These are phyloP conservation scores for Petrocephalus microphthalmus DNA, from an alignment of 2,113 vertebrate genomes.

Conservation along the genomic window DNA sequence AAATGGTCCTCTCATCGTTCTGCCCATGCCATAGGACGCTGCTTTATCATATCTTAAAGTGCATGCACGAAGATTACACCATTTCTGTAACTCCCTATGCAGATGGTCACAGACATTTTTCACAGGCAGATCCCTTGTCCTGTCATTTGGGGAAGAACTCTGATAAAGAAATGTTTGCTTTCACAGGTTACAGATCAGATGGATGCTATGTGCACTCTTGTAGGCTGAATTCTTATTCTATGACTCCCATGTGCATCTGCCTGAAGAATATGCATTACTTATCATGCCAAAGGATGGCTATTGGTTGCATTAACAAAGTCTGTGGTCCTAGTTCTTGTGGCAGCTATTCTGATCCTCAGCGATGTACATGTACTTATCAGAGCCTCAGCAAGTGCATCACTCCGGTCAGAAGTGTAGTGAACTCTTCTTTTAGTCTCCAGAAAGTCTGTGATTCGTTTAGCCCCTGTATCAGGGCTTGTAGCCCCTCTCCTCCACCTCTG, in stretches of 20 bases:
- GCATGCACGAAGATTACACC: conserved; percentile 64
- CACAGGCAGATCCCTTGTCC: conserved; percentile 53
- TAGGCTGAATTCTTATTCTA: conserved; percentile 52
- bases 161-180: conserved; percentile 55
- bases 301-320: conserved; percentile 58
- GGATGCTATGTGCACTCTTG: conserved; percentile 65
- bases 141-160: conserved; percentile 53
- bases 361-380: conserved; percentile 52
- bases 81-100: conserved; percentile 48
- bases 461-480: conserved; percentile 58
- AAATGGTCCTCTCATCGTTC: conserved; percentile 72
- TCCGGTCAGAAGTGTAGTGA: conserved; percentile 34
- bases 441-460: conserved; percentile 45
- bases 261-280: conserved; percentile 69
- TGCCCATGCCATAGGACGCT: conserved; percentile 74
- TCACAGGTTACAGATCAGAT: conserved; percentile 60
- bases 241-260: conserved; percentile 60
- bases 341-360: conserved; percentile 57
- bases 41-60: conserved; percentile 72
- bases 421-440: conserved; percentile 37
- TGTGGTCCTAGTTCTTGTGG: conserved; percentile 57
- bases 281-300: conserved; percentile 65
- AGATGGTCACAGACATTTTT: conserved; percentile 50
- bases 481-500: conserved; percentile 79
- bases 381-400: conserved; percentile 39